Evolutionary conservation across 2,888 invertebrate genomes (phyloP), one percentile per base, ranked within the genome.

Genomic region (Apodemia duryi): DNA sequence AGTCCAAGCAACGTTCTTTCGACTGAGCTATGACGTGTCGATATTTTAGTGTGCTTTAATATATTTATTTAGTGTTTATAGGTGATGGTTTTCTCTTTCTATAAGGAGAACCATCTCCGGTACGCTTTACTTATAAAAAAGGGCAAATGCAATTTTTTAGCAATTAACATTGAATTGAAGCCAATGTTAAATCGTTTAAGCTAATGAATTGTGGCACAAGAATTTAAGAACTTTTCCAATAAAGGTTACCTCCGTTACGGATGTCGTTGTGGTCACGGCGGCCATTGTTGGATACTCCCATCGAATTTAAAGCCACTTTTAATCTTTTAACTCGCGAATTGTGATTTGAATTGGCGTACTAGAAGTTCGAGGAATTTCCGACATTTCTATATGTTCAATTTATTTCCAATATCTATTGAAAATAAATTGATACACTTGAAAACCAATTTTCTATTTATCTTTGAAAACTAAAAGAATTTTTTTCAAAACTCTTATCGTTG

Each of bases 141-240:
- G 32, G 4, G 21, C 32, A 32, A 32, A 32, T 32, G 32, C 4
- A 32, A 32, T 4, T 35, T 35, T 35, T 35, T 35, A 1, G 6
- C 3, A 35, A 5, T 6, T 6, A 35, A 35, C 32, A 32, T 32
- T 32, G 32, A 32, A 32, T 35, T 35, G 35, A 43, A 43, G 4
- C 13, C 13, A 11, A 13, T 49, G 49, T n/a, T 49, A 49, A 29
- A 57, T n/a, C 57, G 57, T 35, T 57, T 2, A 13, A 57, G 13
- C 75, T 75, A 66, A n/a, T 74, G n/a, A 65, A 73, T 79, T 76
- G 62, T 5, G 60, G 49, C 64, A 64, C 43, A 64, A 66, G 61
- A 66, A 65, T 73, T 74, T 74, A 74, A 74, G 80, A 90, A 90
- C 84, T 91, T 90, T 89, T 88, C 88, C 88, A 91, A 91, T 91